Evolutionary conservation across 2,888 invertebrate species (phyloP), one percentile per base, ranked within the genome.

Genomic region (Cantharis flavilabris): DNA sequence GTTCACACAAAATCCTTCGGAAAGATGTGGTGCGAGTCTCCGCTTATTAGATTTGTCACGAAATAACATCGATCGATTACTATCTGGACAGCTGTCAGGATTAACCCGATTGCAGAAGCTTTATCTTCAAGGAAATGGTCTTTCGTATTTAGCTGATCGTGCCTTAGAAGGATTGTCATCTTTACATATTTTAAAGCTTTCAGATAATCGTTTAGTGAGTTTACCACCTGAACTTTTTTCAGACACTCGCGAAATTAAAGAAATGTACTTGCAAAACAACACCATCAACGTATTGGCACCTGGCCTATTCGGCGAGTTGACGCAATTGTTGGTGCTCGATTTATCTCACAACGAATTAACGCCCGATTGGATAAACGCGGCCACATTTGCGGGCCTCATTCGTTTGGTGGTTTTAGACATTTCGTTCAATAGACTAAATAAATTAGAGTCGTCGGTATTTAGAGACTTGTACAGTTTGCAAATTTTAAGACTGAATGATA

Each of bases 211-310:
- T 83, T 91, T 97, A 80, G 92, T 92, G 78, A 94, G 93, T 85
- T 90, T 97, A 80, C 96, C 96, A 20, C 94, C 95, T 2, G 95
- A 95, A 87, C 89, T 97, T 73, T 95, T 97, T 86, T 90, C 93
- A 84, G 95, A 95, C 85, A 92, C 94, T 62, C 91, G 93, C 83
- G 94, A 94, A 81, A 89, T 96, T 67, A 93, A 94, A 87, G 95
- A 96, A 89, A 92, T 96, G 85, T 94, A 95, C 87, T 88, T 96
- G 75, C 93, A 94, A 85, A 96, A 96, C 87, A 96, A 96, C 88
- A 93, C 94, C 62, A 92, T 96, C 77, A 93, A 94, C 83, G 95
- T 95, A 14, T 88, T 96, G 49, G 95, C 95, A 70, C 95, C 95
- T 10, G 95, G 95, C 23, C 89, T 96, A 77, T 95, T 96, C 85